A percentile compares a stretch with the other conserved stretches of the same genome.
phyloP scores from a whole-genome alignment of 2,888 invertebrate species.

The Tinea semifulvella region DNA sequence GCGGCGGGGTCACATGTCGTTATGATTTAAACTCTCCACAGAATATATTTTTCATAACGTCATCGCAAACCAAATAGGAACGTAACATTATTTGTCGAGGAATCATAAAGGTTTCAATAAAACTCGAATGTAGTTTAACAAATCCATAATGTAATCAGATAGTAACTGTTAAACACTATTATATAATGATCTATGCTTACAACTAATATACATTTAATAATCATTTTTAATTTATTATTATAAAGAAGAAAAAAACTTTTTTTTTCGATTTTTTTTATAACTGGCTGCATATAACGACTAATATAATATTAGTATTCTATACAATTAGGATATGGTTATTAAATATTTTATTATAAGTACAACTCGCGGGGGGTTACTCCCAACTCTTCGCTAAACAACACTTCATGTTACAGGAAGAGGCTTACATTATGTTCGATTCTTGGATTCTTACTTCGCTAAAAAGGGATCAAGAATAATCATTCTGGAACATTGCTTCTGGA shows the following conservation, averaged over 20 bases:
- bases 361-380: neutral
- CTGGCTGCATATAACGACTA: neutral
- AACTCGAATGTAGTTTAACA: conserved; percentile 51
- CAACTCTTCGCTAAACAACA: neutral
- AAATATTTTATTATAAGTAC: conserved; percentile 31
- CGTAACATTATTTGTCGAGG: too few relatives aligned
- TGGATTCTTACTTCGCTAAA: too few relatives aligned
- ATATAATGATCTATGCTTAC: conserved; percentile 54
- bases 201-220: conserved; percentile 33
- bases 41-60: too few relatives aligned
- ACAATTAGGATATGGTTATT: conserved; percentile 19
- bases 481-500: too few relatives aligned
- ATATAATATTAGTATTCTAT: conserved; percentile 1
- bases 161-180: conserved; percentile 37
- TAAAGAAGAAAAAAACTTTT: conserved; percentile 44
- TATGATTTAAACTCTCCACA: too few relatives aligned
- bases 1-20: too few relatives aligned
- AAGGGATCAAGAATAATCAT: too few relatives aligned
- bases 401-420: neutral
- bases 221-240: conserved; percentile 31
- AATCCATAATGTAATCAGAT: conserved; percentile 60
- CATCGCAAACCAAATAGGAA: too few relatives aligned
- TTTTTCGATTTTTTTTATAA: neutral
- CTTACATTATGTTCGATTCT: conserved; percentile 8
- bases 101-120: too few relatives aligned